Evolutionary conservation across 2,888 invertebrate species (phyloP), one percentile per base, ranked within the genome.

Genomic region (Herminia tarsipennalis): DNA sequence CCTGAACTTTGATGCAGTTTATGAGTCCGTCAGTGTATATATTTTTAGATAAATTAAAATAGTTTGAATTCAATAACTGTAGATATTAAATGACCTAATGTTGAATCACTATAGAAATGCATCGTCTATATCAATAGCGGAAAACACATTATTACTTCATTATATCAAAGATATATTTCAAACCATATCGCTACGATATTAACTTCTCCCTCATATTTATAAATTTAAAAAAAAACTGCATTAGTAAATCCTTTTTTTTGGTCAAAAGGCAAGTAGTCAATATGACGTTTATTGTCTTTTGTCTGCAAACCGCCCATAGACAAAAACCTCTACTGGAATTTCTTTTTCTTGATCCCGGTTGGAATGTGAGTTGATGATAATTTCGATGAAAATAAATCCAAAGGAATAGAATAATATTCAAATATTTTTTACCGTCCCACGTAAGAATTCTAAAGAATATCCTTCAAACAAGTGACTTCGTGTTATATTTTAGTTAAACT

Each of bases 311-410:
- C 14, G 12, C 10, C 36, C 79, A 82, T 76, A 81, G 77, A 80
- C 64, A 54, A 66, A 45, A 39, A 58, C 42, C 36, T 67, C 66
- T 66, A 40, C 72, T 65, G 70, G 66, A 82, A 84, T 51, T 82
- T 83, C 86, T 87, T 89, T 89, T 88, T 81, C 86, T 86, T 82
- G 82, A 83, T 78, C 86, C 88, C 88, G 88, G 86, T 86, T 82
- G 71, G 73, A 86, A 86, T 85, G 91, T 91, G 86, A 91, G 90
- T 91, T 81, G 81, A 74, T 80, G 69, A 76, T 81, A 70, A 77
- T 77, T 80, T 77, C 59, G 56, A 66, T 64, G 56, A 57, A 82
- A 83, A 80, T 81, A 85, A 87, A 89, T 90, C 88, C 80, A 70
- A 70, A 70, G 59, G 51, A 81, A 88, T 88, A 74, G 56, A 52